Conservation (phyloP, 2,888 invertebrate species). For the Drosophila rellima region DNA sequence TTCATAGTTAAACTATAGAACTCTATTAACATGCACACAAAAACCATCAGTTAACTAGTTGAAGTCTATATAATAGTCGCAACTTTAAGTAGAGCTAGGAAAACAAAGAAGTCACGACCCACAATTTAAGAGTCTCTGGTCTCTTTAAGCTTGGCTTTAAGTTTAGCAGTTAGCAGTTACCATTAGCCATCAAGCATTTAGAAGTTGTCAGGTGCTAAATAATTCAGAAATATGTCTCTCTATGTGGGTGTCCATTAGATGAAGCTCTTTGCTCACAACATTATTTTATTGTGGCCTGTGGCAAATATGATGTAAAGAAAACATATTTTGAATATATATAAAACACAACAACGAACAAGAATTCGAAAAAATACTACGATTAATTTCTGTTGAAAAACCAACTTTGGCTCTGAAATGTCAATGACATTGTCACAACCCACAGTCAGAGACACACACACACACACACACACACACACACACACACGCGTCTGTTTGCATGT, state of each 20-base stretch:
- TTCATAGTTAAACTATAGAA: not conserved
- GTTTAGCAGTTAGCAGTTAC: not conserved
- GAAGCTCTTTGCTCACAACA: slow-evolving; percentile 15
- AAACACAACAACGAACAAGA: not conserved
- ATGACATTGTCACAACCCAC: slow-evolving; percentile 51
- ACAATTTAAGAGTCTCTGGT: slow-evolving; percentile 4
- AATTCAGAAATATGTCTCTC: slow-evolving; percentile 15
- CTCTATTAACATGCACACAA: slow-evolving; percentile 15
- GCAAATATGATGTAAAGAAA: slow-evolving; percentile 21
- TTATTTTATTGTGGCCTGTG: slow-evolving; percentile 13
- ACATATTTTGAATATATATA: slow-evolving; percentile 29
- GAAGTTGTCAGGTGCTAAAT: slow-evolving; percentile 15
- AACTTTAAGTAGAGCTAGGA: slow-evolving; percentile 26
- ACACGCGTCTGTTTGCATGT: slow-evolving; percentile 1
- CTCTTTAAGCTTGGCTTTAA: not conserved
- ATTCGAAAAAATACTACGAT: slow-evolving; percentile 25
- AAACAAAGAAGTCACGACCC: slow-evolving; percentile 6
- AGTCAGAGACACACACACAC: slow-evolving; percentile 11
- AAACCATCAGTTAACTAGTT: slow-evolving; percentile 23
- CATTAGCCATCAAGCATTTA: not conserved
- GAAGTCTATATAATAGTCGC: slow-evolving; percentile 14
- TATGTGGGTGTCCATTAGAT: slow-evolving; percentile 25
- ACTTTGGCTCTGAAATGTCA: slow-evolving; percentile 47
- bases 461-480: not conserved
- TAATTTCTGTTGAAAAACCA: slow-evolving; percentile 28